These are phyloP conservation scores for Spongilla lacustris DNA, from an alignment of 37 sponge, comb jelly and placozoan genomes.

Conservation along the genomic window DNA sequence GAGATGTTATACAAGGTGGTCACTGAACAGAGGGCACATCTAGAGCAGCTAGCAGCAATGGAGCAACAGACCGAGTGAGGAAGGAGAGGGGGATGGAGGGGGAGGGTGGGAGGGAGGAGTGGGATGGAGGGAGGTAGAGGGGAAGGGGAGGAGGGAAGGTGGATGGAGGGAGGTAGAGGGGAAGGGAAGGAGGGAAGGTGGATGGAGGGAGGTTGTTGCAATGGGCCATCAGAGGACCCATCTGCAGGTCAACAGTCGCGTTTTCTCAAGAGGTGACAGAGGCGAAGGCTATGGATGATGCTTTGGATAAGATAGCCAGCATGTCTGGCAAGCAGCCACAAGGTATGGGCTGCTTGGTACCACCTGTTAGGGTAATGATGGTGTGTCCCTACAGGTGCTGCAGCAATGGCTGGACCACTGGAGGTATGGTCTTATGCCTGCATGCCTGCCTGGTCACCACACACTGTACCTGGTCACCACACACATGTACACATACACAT, in stretches of 20 bases:
- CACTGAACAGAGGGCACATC: conserved; percentile 62
- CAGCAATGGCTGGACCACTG: neutral
- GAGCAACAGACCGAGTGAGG: conserved; percentile 82
- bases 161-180: too few relatives aligned
- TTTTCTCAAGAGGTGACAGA: conserved; percentile 71
- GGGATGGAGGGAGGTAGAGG: neutral
- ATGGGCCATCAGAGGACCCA: too few relatives aligned
- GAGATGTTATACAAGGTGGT: conserved; percentile 79
- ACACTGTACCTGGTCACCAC: neutral
- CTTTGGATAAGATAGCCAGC: conserved; percentile 32
- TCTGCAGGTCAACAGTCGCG: conserved; percentile 65
- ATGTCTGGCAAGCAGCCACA: conserved; percentile 14
- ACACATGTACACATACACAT: neutral
- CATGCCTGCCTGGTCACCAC: neutral
- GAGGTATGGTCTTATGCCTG: neutral
- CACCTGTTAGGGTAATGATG: too few relatives aligned
- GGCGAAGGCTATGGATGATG: conserved; percentile 65
- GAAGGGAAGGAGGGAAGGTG: neutral
- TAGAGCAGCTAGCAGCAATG: conserved; percentile 84
- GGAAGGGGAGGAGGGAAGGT: neutral
- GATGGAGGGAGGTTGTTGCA: too few relatives aligned
- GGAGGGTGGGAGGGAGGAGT: neutral
- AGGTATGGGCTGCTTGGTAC: neutral
- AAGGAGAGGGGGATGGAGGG: neutral
- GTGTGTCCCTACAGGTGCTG: neutral